phyloP scores from a whole-genome alignment of 2,797 vertebrate species.

The Parotocinclus haroldoi region DNA sequence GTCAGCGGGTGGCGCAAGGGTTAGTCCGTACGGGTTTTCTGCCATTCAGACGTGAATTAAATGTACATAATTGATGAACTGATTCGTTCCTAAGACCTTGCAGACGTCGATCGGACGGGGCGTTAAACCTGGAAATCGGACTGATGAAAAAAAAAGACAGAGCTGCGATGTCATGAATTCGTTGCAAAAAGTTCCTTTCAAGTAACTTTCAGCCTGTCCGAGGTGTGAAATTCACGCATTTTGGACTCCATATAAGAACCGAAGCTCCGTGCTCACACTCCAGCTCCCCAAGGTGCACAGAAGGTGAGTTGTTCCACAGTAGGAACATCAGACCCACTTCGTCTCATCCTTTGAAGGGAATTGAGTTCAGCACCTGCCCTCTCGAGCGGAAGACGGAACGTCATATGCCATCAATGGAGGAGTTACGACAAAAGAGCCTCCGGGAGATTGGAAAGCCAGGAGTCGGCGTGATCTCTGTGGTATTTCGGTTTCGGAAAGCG shows the following conservation, averaged over 20 bases:
- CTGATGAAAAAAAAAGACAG: too few species aligned
- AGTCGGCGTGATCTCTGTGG: constrained; percentile 36
- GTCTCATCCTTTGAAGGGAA: constrained; percentile 42
- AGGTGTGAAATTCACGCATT: not conserved
- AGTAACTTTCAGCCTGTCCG: too few species aligned
- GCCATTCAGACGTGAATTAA: too few species aligned
- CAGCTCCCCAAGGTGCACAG: constrained; percentile 1
- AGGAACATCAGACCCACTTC: constrained; percentile 37
- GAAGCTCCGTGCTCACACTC: not conserved
- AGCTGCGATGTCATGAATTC: too few species aligned
- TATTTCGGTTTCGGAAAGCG: constrained; percentile 41
- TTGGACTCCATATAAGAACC: not conserved
- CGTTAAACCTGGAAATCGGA: too few species aligned
- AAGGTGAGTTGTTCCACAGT: constrained; percentile 5
- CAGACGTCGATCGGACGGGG: too few species aligned
- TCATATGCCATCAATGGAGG: constrained; percentile 47
- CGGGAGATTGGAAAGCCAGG: constrained; percentile 43
- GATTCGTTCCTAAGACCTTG: too few species aligned
- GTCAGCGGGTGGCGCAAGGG: too few species aligned
- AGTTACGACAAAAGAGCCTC: constrained; percentile 52
- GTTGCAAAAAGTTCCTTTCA: too few species aligned
- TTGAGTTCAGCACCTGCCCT: constrained; percentile 49
- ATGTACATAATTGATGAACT: too few species aligned
- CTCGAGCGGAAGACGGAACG: constrained; percentile 52
- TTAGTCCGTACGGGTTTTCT: too few species aligned